Percentiles rank a stretch among this genome's conserved stretches.
Evolutionary conservation across 2,888 invertebrate species (phyloP).

Genomic region (Bruchidius siliquastri): DNA sequence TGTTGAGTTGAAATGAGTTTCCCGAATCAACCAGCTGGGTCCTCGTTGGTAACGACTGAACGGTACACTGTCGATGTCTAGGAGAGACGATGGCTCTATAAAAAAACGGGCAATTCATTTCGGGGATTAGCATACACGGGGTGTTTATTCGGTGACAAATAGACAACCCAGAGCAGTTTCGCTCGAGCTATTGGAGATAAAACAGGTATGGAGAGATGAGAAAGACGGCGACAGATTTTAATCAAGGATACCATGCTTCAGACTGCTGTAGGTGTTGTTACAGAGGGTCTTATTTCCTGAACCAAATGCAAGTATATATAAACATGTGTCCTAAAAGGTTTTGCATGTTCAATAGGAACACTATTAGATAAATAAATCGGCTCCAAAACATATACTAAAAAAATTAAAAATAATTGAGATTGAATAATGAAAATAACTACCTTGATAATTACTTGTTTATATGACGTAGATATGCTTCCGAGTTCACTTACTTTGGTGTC

Average conservation of each 20-base stretch:
- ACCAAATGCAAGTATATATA: no score
- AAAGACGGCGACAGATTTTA: neutral
- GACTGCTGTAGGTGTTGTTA: neutral
- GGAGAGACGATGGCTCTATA: neutral
- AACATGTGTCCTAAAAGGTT: no score
- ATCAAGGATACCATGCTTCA: neutral
- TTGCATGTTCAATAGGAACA: no score
- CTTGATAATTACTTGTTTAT: no score
- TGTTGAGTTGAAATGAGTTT: neutral
- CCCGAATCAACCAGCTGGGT: neutral
- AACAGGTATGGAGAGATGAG: neutral
- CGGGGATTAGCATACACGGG: neutral
- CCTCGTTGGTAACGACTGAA: neutral
- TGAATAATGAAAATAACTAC: no score
- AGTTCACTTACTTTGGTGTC: no score
- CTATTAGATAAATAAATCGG: no score
- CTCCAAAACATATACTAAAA: no score
- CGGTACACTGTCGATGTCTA: neutral
- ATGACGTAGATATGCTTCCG: no score
- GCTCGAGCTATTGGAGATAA: neutral
- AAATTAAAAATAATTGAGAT: no score
- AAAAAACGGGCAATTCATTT: neutral
- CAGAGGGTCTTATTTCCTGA: no score
- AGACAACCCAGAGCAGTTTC: neutral
- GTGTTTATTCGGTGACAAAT: neutral